A percentile compares a stretch with the other conserved stretches of the same genome.
These are phyloP conservation scores for Uloborus diversus DNA, from an alignment of 1,140 invertebrate genomes.

Conservation along the genomic window DNA sequence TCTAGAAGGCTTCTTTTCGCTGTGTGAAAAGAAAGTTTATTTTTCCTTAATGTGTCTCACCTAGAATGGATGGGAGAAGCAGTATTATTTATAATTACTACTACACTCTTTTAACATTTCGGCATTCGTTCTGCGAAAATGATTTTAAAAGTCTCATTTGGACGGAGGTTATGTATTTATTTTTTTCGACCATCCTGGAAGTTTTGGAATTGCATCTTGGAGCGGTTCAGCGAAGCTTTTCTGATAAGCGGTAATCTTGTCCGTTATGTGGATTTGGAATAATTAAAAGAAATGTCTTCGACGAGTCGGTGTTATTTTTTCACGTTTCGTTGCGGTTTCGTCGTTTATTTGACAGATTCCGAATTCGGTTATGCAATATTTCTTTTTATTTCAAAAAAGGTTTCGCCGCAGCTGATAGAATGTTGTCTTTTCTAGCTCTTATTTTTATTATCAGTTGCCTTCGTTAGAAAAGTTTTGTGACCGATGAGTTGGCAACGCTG, in stretches of 20 bases:
- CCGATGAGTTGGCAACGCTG: background rate
- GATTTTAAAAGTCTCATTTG: conserved; percentile 27
- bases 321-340: background rate
- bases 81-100: conserved; percentile 17
- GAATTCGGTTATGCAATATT: background rate
- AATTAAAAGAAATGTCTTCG: conserved; percentile 44
- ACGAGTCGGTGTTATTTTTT: conserved; percentile 2
- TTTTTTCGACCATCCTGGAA: background rate
- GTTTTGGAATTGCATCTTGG: background rate
- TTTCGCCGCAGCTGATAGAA: too few species aligned
- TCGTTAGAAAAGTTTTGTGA: background rate
- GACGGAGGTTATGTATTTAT: background rate
- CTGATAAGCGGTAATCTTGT: conserved; percentile 23
- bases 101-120: background rate
- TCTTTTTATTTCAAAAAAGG: background rate
- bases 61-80: background rate
- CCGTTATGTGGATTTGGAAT: conserved; percentile 27
- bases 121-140: background rate
- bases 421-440: too few species aligned
- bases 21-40: conserved; percentile 40
- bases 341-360: conserved; percentile 14
- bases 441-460: too few species aligned
- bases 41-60: conserved; percentile 15
- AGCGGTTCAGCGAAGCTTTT: background rate
- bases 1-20: background rate